phyloP scores from a whole-genome alignment of 2,888 invertebrate species.

The Drosophila melanosoma region DNA sequence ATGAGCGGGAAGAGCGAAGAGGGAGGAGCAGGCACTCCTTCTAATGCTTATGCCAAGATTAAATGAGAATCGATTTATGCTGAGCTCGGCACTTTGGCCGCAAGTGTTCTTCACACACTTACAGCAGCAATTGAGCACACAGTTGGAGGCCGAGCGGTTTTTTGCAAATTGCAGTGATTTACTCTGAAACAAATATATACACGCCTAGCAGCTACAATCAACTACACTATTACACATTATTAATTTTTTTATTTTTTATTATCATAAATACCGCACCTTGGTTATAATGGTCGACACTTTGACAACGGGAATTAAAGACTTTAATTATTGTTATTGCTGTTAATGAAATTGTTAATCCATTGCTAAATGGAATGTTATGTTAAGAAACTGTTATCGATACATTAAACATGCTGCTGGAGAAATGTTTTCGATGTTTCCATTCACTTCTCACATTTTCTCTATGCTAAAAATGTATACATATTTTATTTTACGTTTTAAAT shows the following conservation, averaged over 20 bases:
- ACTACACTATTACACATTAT: neutral
- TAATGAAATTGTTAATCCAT: neutral
- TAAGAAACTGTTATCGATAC: slow-evolving; percentile 21
- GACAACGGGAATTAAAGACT: slow-evolving; percentile 1
- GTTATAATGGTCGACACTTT: slow-evolving; percentile 44
- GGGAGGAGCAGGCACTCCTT: neutral
- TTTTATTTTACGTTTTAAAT: neutral
- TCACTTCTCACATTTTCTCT: neutral
- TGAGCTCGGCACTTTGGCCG: slow-evolving; percentile 53
- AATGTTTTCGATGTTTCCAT: neutral
- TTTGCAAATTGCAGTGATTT: slow-evolving; percentile 26
- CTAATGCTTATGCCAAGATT: slow-evolving; percentile 6
- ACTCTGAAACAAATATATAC: slow-evolving; percentile 7
- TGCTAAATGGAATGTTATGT: slow-evolving; percentile 3
- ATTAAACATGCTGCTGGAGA: neutral
- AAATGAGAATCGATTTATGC: slow-evolving; percentile 54
- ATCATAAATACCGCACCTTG: slow-evolving; percentile 27
- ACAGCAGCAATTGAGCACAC: slow-evolving; percentile 39
- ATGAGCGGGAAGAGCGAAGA: no score
- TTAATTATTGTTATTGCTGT: slow-evolving; percentile 2
- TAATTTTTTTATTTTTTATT: neutral
- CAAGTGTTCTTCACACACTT: slow-evolving; percentile 33
- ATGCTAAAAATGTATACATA: neutral
- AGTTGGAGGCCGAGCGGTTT: slow-evolving; percentile 28
- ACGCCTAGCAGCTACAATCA: neutral